Evolutionary conservation across 92 coral and sea anemone genomes (phyloP).

Genomic region (Anthopleura xanthogrammica): DNA sequence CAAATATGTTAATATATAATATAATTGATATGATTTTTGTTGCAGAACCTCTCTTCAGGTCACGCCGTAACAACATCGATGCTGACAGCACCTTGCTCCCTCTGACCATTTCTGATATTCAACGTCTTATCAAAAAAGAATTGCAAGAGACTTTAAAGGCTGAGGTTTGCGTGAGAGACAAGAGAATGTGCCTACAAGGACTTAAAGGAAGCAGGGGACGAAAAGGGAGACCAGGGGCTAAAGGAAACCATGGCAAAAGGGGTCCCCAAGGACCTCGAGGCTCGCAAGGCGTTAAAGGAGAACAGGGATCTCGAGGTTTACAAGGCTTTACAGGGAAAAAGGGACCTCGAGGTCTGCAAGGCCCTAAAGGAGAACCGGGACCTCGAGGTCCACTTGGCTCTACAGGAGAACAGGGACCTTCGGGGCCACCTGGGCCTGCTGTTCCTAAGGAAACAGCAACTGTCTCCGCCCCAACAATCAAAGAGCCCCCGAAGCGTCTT

Average conservation of each 20-base stretch:
- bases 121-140: not conserved
- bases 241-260: constrained; percentile 22
- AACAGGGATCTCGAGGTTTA: constrained; percentile 27
- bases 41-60: not conserved
- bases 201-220: constrained; percentile 38
- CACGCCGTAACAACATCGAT: not conserved
- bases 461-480: constrained; percentile 56
- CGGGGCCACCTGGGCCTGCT: not conserved
- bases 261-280: constrained; percentile 6
- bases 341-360: constrained; percentile 10
- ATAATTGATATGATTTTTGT: not conserved
- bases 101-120: not conserved
- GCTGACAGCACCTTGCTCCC: not conserved
- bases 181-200: constrained; percentile 27
- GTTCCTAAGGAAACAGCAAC: not conserved
- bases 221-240: constrained; percentile 20
- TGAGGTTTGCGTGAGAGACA: constrained; percentile 20
- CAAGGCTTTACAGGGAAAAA: constrained; percentile 35
- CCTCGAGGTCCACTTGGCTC: constrained; percentile 43
- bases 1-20: constrained; percentile 5
- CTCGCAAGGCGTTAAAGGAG: constrained; percentile 7
- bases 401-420: constrained; percentile 33
- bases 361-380: constrained; percentile 24
- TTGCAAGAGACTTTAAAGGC: constrained; percentile 7
- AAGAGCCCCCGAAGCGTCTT: constrained; percentile 38